A percentile compares a stretch with the other conserved stretches of the same genome.
phyloP scores from a whole-genome alignment of 2,797 vertebrate species.

The Tiaroga cobitis region DNA sequence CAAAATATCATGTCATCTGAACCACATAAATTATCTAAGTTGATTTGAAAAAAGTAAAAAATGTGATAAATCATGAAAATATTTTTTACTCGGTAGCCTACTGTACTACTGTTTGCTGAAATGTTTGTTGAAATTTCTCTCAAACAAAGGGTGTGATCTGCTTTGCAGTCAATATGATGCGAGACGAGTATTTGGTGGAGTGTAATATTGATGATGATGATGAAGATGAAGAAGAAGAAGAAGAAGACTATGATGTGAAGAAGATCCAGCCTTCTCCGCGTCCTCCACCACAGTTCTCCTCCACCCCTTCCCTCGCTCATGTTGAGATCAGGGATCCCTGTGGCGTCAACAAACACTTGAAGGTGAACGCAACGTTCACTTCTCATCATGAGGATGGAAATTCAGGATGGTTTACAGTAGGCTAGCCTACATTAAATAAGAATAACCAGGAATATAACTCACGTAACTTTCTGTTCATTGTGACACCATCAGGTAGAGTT shows the following conservation, averaged over 20 bases:
- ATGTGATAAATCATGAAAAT: too few species aligned
- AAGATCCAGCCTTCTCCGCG: slow-evolving; percentile 70
- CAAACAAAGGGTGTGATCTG: background rate
- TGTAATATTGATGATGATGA: slow-evolving; percentile 77
- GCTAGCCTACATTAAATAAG: background rate
- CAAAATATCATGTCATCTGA: too few species aligned
- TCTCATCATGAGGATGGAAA: background rate
- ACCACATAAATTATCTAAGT: too few species aligned
- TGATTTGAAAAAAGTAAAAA: too few species aligned
- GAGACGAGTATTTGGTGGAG: slow-evolving; percentile 79
- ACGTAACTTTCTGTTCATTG: background rate
- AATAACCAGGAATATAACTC: background rate
- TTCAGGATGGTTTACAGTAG: background rate
- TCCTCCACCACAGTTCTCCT: slow-evolving; percentile 67
- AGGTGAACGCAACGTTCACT: slow-evolving; percentile 64
- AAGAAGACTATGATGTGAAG: slow-evolving; percentile 48
- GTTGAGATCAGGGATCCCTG: slow-evolving; percentile 75
- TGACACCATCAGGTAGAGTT: slow-evolving; percentile 75
- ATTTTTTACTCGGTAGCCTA: too few species aligned
- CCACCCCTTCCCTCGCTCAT: slow-evolving; percentile 51
- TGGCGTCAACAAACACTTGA: slow-evolving; percentile 80
- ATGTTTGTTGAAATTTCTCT: too few species aligned
- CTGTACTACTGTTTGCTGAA: too few species aligned
- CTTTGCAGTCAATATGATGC: slow-evolving; percentile 68
- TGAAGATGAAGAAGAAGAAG: slow-evolving; percentile 59